Evolutionary conservation across 2,888 invertebrate genomes (phyloP).

Genomic region (Griposia aprilina): DNA sequence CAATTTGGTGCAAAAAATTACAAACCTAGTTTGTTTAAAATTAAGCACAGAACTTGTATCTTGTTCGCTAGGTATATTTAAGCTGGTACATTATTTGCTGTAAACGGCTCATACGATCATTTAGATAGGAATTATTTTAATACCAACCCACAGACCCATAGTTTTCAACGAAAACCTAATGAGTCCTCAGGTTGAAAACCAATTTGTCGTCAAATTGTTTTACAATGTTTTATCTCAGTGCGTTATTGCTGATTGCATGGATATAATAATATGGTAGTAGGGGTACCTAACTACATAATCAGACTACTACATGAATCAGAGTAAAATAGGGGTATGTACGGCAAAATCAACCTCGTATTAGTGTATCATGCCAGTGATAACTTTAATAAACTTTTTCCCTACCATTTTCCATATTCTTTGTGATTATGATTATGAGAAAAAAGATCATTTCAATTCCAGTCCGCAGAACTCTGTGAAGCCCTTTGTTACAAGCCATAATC

Average conservation of each 20-base stretch:
- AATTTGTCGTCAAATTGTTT: constrained; percentile 57
- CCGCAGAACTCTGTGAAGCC: constrained; percentile 29
- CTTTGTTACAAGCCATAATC: constrained; percentile 59
- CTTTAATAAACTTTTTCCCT: constrained; percentile 39
- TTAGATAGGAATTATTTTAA: constrained; percentile 21
- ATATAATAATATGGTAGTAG: constrained; percentile 44
- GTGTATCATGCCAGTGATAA: constrained; percentile 34
- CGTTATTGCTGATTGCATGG: constrained; percentile 37
- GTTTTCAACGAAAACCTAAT: constrained; percentile 25
- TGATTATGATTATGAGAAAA: constrained; percentile 33
- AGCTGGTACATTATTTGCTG: background rate
- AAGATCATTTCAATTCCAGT: constrained; percentile 17
- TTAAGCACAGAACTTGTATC: background rate
- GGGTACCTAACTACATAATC: constrained; percentile 14
- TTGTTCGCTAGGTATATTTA: background rate
- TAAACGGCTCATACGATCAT: background rate
- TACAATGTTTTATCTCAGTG: constrained; percentile 24
- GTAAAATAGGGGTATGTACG: constrained; percentile 16
- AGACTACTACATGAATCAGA: constrained; percentile 13
- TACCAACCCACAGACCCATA: constrained; percentile 4
- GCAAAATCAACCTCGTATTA: constrained; percentile 12
- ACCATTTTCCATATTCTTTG: constrained; percentile 31
- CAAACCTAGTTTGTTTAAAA: background rate
- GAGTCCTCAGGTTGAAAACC: constrained; percentile 22
- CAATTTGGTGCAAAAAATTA: background rate